Percentiles rank a stretch among this genome's conserved stretches.
These are phyloP conservation scores for Muntiacus reevesi DNA, from an alignment of 2,113 vertebrate species.

Conservation along the genomic window DNA sequence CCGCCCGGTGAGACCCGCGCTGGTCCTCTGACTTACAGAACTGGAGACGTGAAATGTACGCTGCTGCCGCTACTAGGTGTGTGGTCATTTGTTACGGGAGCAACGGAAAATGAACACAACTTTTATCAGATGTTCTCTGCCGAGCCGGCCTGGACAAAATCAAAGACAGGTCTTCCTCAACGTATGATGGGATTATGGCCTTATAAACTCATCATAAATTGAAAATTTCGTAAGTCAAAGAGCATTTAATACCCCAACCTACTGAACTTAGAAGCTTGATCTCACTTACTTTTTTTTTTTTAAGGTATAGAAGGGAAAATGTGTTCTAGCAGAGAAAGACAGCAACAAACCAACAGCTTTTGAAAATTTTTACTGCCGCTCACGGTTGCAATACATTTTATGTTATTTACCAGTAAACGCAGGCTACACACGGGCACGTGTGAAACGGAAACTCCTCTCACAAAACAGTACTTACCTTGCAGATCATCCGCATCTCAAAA, in stretches of 20 bases:
- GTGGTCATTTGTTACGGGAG: neutral
- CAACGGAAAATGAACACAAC: neutral
- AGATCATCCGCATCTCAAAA: neutral
- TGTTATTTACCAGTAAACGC: neutral
- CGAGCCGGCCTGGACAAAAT: neutral
- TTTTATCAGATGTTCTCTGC: neutral
- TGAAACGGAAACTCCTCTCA: neutral
- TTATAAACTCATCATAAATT: neutral
- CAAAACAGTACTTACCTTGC: neutral
- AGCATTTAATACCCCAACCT: neutral
- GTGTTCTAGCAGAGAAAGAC: neutral
- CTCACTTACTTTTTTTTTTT: neutral
- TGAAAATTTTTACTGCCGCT: neutral
- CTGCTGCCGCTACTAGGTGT: neutral
- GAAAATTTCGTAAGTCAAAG: neutral
- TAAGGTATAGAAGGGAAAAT: neutral
- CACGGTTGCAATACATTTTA: neutral
- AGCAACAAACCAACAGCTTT: neutral
- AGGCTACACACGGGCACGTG: neutral
- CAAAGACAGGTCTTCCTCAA: neutral
- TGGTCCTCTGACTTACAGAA: neutral
- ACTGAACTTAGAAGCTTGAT: neutral
- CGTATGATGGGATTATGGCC: neutral
- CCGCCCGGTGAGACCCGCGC: rapidly evolving
- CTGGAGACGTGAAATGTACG: neutral